Conservation (phyloP, 2,797 vertebrate species). For the Mus spretus region DNA sequence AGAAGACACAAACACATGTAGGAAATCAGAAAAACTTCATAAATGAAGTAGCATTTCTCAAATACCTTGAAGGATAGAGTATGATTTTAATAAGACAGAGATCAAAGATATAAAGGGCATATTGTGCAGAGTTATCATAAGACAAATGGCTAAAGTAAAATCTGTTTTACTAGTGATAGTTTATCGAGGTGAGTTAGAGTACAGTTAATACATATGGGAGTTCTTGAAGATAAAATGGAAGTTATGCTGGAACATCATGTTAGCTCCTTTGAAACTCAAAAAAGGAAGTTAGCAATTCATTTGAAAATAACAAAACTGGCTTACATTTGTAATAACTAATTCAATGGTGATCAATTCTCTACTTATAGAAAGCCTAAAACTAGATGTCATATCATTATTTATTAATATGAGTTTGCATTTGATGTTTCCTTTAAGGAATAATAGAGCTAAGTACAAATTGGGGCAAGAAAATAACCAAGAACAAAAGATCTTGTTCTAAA, state of each 20-base stretch:
- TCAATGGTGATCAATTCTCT: not conserved
- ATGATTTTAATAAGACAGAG: constrained; percentile 45
- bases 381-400: constrained; percentile 28
- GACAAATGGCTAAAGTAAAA: constrained; percentile 53
- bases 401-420: constrained; percentile 1
- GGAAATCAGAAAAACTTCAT: constrained; percentile 50
- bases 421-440: constrained; percentile 57
- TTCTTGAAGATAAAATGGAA: constrained; percentile 43
- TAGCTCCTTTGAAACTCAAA: constrained; percentile 48
- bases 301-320: constrained; percentile 58
- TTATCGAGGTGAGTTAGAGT: constrained; percentile 11
- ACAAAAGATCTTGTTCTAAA: constrained; percentile 49
- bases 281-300: not conserved
- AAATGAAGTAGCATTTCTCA: constrained; percentile 38
- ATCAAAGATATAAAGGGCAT: constrained; percentile 4
- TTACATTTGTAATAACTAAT: constrained; percentile 19
- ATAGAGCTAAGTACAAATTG: constrained; percentile 37
- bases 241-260: constrained; percentile 18
- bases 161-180: constrained; percentile 54
- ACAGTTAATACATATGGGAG: constrained; percentile 45
- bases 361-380: constrained; percentile 46
- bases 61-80: not conserved
- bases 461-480: constrained; percentile 43
- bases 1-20: constrained; percentile 5
- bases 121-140: not conserved